Base-by-base conservation (phyloP, 2,113 vertebrate species). In the Mesembrinibis cayennensis region DNA sequence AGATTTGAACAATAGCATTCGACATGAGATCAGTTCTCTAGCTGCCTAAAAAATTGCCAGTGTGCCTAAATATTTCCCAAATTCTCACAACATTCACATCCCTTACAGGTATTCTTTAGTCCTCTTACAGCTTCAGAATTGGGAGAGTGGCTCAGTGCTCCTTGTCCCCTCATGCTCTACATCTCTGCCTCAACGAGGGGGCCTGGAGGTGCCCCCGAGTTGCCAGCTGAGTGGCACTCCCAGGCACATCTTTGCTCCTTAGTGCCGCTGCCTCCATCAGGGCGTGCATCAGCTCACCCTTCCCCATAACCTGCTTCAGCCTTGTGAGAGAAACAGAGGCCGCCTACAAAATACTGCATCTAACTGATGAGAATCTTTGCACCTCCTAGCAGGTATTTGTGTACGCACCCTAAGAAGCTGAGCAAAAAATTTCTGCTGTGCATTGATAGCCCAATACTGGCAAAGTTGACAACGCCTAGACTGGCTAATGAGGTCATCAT, bases 341-440 rank as follows among this genome's bases (percentile, higher is more conserved):
- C 2, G 3, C 53, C 44, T 82, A 30, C 2, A 2, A 80, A 90
- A 77, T 80, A 80, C n/a, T 0, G 0, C 5, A 23, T 52, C 40
- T 44, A 69, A n/a, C 8, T 72, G 16, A 6, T 22, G 34, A 72
- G 26, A 72, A 27, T 56, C 47, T 70, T 65, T 81, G 59, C 32
- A 56, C 44, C 14, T 92, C 67, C 23, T 8, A 50, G 58, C 38
- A 72, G 19, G 7, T 73, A 8, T 19, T 12, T 27, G 16, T 47
- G 29, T 38, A 38, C 10, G 45, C 10, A 71, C 38, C 8, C 61
- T n/a, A 72, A 25, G 30, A 85, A 69, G 10, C 20, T 17, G 16
- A 86, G 52, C 11, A 77, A 80, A 80, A 90, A 90, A 61, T 58
- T 27, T 73, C 58, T 92, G 36, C 30, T 76, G n/a, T 79, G 71